Evolutionary conservation across 2,797 vertebrate genomes (phyloP), one percentile per base, ranked within the genome.

Genomic region (Manis pentadactyla): DNA sequence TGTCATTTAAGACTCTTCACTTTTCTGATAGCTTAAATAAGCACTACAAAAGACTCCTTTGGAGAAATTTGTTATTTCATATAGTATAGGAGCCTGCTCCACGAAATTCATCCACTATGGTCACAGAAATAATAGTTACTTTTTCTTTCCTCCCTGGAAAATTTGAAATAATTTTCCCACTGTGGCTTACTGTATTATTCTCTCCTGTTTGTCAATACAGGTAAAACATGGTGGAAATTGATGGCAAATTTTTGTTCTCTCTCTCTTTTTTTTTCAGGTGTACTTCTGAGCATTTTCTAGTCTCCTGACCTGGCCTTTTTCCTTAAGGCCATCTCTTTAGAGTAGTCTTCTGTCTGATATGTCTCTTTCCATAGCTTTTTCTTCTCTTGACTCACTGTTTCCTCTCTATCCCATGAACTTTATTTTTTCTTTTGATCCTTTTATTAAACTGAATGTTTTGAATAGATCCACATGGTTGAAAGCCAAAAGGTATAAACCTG

Each of bases 1-100:
- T 96, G 96, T 97, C 94, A 98, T 97, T 96, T 97, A 97, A 98
- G 96, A 97, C 88, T 87, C 93, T 84, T 96, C 83, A 93, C 93
- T 97, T 97, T 84, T 64, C 95, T 85, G 96, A 97, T 98, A 98
- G 92, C 97, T 97, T 97, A 96, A 97, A 84, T 88, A 97, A 96
- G 95, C 81, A 90, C 85, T 64, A 95, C 90, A 95, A 97, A 97
- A 96, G 94, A 83, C 82, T 94, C 74, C 86, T 97, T 97, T 61
- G 96, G 96, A 96, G 94, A 97, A 95, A 94, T 95, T 84, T 95
- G 84, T 94, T 96, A 97, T 95, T 97, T 96, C 77, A 92, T 95
- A 92, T 59, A 87, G 79, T 84, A 55, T 89, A 69, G 71, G 51
- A 96, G 73, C 17, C 81, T 94, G 49, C 37, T 87, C 69, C 55